Percentiles rank a stretch among this genome's conserved stretches.
These are phyloP conservation scores for Patiria pectinifera DNA, from an alignment of 53 echinoderm and acorn worm species.

Conservation along the genomic window DNA sequence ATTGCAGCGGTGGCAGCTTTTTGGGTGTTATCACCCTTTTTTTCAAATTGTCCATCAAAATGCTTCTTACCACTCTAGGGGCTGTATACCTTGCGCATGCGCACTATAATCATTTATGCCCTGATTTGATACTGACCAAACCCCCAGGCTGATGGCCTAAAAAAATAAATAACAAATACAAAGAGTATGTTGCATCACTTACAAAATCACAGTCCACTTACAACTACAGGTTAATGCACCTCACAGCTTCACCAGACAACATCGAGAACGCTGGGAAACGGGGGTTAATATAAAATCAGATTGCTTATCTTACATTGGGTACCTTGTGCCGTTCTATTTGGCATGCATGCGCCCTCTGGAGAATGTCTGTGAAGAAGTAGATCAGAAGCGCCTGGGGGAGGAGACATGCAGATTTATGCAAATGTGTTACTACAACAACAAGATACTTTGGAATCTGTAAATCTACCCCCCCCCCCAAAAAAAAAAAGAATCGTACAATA, in stretches of 20 bases:
- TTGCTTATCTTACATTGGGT: slow-evolving; percentile 65
- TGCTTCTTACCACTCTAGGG: no score
- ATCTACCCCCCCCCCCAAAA: no score
- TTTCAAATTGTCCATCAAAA: no score
- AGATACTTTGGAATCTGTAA: not conserved
- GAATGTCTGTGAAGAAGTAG: slow-evolving; percentile 89
- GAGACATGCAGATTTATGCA: slow-evolving; percentile 31
- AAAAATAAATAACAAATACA: not conserved
- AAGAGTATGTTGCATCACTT: not conserved
- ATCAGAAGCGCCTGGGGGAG: slow-evolving; percentile 78
- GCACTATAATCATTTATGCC: no score
- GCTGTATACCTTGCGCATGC: no score
- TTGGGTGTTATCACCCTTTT: no score
- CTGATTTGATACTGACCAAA: no score
- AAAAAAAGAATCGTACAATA: no score
- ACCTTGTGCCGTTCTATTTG: slow-evolving; percentile 92
- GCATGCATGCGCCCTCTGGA: slow-evolving; percentile 90
- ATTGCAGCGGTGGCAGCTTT: no score
- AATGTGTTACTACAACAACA: not conserved
- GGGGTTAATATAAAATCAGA: not conserved
- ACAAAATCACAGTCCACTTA: slow-evolving; percentile 20
- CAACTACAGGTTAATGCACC: slow-evolving; percentile 16
- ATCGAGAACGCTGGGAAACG: slow-evolving; percentile 17
- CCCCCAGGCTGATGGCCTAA: no score
- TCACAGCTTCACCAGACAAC: slow-evolving; percentile 52